Evolutionary conservation across 1,140 invertebrate species (phyloP).

Genomic region (Pseudachorutes palmiensis): DNA sequence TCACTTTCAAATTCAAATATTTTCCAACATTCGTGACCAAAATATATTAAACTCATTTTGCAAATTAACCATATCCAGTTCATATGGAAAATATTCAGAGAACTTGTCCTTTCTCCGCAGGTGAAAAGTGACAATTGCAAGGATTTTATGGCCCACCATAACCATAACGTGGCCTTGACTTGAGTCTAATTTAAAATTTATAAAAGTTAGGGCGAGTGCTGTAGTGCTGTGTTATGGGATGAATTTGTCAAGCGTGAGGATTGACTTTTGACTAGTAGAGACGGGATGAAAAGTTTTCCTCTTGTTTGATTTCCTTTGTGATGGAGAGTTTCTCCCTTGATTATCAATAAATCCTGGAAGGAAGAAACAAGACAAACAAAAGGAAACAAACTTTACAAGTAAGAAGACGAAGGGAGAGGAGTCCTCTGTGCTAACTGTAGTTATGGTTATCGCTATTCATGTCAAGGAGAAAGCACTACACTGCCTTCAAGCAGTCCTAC

Average conservation of each 20-base stretch:
- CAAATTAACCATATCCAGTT: too few species aligned
- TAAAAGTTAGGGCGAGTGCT: neutral
- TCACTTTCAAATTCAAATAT: neutral
- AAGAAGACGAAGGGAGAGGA: neutral
- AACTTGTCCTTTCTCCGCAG: too few species aligned
- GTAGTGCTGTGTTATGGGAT: too few species aligned
- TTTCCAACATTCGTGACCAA: neutral
- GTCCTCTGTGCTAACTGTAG: neutral
- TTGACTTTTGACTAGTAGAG: too few species aligned
- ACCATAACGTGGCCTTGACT: neutral
- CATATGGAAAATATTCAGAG: too few species aligned
- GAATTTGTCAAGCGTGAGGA: too few species aligned
- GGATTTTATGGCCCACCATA: too few species aligned
- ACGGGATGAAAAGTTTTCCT: too few species aligned
- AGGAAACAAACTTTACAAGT: too few species aligned
- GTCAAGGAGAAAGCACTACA: neutral
- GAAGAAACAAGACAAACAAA: neutral
- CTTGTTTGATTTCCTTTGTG: too few species aligned
- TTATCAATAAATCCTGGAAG: neutral
- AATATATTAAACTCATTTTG: too few species aligned
- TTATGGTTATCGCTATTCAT: conserved; percentile 1
- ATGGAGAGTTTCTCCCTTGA: neutral
- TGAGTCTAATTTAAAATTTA: neutral
- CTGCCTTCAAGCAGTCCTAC: neutral
- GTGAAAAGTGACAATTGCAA: too few species aligned